Percentiles rank a stretch among this genome's conserved stretches.
Evolutionary conservation across 1,140 invertebrate genomes (phyloP).

Genomic region (Zaprionus kolodkinae): DNA sequence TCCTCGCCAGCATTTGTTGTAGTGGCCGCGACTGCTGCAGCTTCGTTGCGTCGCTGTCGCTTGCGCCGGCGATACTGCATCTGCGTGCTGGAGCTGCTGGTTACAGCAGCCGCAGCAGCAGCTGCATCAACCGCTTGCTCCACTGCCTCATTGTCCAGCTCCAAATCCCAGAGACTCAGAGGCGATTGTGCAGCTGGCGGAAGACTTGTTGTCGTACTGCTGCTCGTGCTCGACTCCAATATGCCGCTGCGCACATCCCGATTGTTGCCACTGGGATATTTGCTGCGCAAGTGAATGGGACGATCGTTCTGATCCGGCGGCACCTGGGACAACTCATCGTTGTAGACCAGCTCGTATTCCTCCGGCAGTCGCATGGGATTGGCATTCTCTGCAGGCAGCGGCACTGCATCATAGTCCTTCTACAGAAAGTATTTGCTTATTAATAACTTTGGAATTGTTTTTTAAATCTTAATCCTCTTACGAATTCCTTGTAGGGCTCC

Average conservation of each 20-base stretch:
- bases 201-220: slow-evolving; percentile 49
- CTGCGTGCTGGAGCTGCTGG: slow-evolving; percentile 27
- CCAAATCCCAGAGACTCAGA: slow-evolving; percentile 80
- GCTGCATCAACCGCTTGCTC: slow-evolving; percentile 57
- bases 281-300: slow-evolving; percentile 74
- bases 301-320: slow-evolving; percentile 63
- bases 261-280: slow-evolving; percentile 73
- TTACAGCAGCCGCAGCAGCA: slow-evolving; percentile 28
- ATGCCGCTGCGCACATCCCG: slow-evolving; percentile 77
- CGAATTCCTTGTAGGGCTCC: slow-evolving; percentile 66
- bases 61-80: slow-evolving; percentile 40
- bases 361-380: slow-evolving; percentile 62
- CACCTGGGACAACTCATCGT: slow-evolving; percentile 63
- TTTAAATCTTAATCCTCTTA: slow-evolving; percentile 27
- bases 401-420: slow-evolving; percentile 62
- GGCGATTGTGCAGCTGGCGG: slow-evolving; percentile 60
- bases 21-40: slow-evolving; percentile 15
- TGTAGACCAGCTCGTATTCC: slow-evolving; percentile 71
- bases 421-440: slow-evolving; percentile 5
- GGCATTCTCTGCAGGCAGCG: slow-evolving; percentile 42
- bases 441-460: not conserved
- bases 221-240: slow-evolving; percentile 30
- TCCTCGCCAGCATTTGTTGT: slow-evolving; percentile 46
- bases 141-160: slow-evolving; percentile 77
- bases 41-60: slow-evolving; percentile 42